A percentile compares a stretch with the other conserved stretches of the same genome.
These are phyloP conservation scores for Elephantulus edwardii DNA, from an alignment of 2,113 vertebrate genomes.

Conservation along the genomic window DNA sequence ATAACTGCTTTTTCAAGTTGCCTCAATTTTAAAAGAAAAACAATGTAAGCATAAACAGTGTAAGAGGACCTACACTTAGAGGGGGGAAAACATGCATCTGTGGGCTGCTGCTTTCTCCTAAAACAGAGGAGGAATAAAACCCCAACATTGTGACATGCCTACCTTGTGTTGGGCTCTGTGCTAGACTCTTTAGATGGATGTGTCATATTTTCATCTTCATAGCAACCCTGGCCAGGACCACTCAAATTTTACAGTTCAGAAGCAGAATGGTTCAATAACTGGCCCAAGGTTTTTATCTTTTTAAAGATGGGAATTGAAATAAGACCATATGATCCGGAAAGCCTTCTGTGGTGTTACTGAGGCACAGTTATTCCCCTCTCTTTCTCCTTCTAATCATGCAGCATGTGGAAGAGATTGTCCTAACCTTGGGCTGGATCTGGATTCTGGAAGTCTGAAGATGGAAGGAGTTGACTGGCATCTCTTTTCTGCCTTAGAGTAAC, in stretches of 20 bases:
- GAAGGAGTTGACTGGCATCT: not conserved
- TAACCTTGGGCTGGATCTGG: not conserved
- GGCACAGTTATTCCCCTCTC: not conserved
- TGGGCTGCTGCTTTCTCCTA: not conserved
- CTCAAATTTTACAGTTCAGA: not conserved
- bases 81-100: accelerated
- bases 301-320: not conserved
- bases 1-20: not conserved
- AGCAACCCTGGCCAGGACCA: not conserved
- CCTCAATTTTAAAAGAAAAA: not conserved
- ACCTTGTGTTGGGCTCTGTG: not conserved
- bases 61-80: not conserved
- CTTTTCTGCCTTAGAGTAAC: not conserved
- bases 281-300: constrained; percentile 5
- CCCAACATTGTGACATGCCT: not conserved
- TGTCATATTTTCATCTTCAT: not conserved
- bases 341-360: not conserved
- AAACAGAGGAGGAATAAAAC: not conserved
- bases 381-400: not conserved
- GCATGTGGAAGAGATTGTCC: not conserved
- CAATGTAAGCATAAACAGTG: not conserved
- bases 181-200: not conserved
- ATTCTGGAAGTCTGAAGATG: not conserved
- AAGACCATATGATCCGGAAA: constrained; percentile 11
- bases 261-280: not conserved